Percentiles rank a stretch among this genome's conserved stretches.
These are phyloP conservation scores for Oikopleura albicans DNA, from an alignment of 23 tunicate species.

Conservation along the genomic window DNA sequence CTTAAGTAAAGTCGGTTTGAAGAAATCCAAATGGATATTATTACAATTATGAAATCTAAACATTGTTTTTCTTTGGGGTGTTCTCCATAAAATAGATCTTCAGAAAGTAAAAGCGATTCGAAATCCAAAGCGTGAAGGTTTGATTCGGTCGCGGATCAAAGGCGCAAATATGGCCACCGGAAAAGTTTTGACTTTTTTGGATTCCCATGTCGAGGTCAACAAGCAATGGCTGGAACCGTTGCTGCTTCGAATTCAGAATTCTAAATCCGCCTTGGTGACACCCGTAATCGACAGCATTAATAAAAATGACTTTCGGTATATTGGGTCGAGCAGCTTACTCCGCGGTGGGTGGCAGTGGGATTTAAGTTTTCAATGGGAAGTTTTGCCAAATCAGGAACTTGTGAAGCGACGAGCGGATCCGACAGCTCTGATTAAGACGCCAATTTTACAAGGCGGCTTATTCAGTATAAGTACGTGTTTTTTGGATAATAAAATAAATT, in stretches of 20 bases:
- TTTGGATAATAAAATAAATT: too few relatives aligned
- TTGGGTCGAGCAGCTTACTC: conserved; percentile 69
- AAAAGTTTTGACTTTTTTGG: conserved; percentile 74
- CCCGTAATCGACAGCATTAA: conserved; percentile 72
- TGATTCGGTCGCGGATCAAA: conserved; percentile 66
- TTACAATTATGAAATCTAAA: too few relatives aligned
- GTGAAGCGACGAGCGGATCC: conserved; percentile 28
- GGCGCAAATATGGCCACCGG: conserved; percentile 82
- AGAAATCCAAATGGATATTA: too few relatives aligned
- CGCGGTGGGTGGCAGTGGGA: conserved; percentile 87
- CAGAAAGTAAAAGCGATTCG: conserved; percentile 68
- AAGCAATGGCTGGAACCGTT: conserved; percentile 68
- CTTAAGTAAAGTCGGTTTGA: too few relatives aligned
- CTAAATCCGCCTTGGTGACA: conserved; percentile 49
- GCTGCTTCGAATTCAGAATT: conserved; percentile 28
- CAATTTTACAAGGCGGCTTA: conserved; percentile 68
- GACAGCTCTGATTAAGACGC: conserved; percentile 25
- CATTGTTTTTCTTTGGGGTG: too few relatives aligned
- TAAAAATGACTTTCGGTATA: conserved; percentile 81
- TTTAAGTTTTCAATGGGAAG: conserved; percentile 85
- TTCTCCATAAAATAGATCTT: too few relatives aligned
- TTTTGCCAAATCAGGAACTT: conserved; percentile 46
- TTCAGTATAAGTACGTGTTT: conserved; percentile 28
- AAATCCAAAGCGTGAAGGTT: conserved; percentile 65
- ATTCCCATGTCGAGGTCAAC: conserved; percentile 91